phyloP scores from a whole-genome alignment of 2,797 vertebrate species.

The Falco berigora region DNA sequence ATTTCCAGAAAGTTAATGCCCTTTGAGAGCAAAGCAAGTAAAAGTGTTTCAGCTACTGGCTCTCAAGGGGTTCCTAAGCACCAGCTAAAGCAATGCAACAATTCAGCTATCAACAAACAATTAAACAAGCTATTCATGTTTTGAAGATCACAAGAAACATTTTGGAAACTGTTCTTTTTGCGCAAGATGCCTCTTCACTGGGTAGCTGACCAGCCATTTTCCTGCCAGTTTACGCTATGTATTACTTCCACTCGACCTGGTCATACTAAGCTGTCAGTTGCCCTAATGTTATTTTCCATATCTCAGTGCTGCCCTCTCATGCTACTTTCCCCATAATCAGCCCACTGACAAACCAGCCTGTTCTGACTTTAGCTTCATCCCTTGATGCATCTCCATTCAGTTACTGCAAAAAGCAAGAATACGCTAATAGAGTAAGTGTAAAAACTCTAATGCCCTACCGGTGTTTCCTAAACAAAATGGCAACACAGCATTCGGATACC shows the following conservation, averaged over 20 bases:
- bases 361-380: background rate
- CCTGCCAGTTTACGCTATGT: background rate
- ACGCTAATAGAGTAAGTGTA: accelerated
- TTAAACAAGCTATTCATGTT: background rate
- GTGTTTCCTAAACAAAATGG: background rate
- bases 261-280: background rate
- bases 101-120: background rate
- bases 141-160: background rate
- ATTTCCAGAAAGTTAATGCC: background rate
- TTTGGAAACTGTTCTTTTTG: background rate
- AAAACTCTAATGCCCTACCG: background rate
- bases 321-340: background rate
- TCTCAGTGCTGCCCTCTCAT: background rate
- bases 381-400: background rate
- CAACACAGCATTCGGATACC: background rate
- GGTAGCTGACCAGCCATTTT: background rate
- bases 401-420: background rate
- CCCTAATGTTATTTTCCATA: background rate
- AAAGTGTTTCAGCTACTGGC: background rate
- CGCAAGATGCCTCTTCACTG: background rate
- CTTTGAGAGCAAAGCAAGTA: background rate
- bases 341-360: background rate
- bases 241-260: background rate
- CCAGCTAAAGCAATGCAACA: background rate
- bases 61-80: background rate